A percentile compares a stretch with the other conserved stretches of the same genome.
Conservation (phyloP, 2,888 invertebrate genomes). For the Leptinotarsa juncta region DNA sequence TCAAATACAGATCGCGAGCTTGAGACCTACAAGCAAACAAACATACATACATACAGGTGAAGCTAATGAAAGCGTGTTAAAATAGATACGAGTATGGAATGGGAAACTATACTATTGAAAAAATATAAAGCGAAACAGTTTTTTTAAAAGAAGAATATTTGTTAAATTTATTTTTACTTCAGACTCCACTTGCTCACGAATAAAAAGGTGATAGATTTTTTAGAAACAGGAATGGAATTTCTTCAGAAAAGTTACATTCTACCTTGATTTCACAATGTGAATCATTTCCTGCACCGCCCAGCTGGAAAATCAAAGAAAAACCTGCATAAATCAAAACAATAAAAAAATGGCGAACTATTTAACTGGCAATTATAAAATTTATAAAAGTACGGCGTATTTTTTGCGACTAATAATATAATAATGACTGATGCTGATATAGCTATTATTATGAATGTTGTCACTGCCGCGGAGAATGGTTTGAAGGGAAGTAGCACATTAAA, state of each 20-base stretch:
- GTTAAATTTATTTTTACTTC: no score
- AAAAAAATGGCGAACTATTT: conserved; percentile 14
- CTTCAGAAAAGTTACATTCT: not conserved
- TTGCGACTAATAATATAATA: conserved; percentile 23
- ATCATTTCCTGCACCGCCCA: conserved; percentile 38
- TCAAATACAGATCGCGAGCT: no score
- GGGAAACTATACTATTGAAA: no score
- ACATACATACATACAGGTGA: no score
- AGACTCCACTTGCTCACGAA: no score
- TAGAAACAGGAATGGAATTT: not conserved
- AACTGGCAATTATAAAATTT: not conserved
- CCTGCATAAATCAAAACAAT: conserved; percentile 26
- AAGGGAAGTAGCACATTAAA: conserved; percentile 34
- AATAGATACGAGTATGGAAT: no score
- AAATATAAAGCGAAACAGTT: no score
- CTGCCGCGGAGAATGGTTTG: conserved; percentile 20
- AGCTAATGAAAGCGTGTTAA: no score
- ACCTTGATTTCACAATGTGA: conserved; percentile 27
- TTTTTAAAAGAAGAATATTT: no score
- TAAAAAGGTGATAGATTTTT: no score
- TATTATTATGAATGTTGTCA: conserved; percentile 25
- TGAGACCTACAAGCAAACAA: no score
- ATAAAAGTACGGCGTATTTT: conserved; percentile 27
- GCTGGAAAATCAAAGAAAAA: conserved; percentile 25
- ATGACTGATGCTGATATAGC: conserved; percentile 12